Percentiles rank a stretch among this genome's conserved stretches.
Conservation (phyloP, 2,113 vertebrate species). For the Nanorana parkeri region DNA sequence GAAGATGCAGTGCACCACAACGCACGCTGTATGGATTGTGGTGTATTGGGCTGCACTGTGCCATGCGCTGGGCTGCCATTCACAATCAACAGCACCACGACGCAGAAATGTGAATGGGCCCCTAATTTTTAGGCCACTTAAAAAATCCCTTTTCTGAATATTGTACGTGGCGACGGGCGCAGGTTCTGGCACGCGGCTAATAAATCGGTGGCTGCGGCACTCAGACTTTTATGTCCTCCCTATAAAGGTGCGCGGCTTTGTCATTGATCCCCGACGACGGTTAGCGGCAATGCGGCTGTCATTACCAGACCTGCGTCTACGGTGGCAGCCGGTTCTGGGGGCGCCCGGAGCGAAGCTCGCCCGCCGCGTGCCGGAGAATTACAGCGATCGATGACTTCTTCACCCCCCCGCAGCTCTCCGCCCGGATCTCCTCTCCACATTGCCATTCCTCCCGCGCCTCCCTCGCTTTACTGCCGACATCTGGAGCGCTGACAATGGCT, state of each 20-base stretch:
- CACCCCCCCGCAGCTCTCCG: conserved; percentile 3
- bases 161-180: no score
- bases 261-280: background rate
- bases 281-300: background rate
- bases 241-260: conserved; percentile 1
- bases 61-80: no score
- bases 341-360: no score
- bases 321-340: background rate
- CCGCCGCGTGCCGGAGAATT: background rate
- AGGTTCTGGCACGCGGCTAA: no score
- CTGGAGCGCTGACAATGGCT: conserved; percentile 44
- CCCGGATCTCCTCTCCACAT: background rate
- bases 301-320: background rate
- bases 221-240: conserved; percentile 6
- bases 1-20: no score
- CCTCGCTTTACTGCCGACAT: conserved; percentile 50
- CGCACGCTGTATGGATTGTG: no score
- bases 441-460: background rate
- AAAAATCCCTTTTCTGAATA: no score
- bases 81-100: no score
- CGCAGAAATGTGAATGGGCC: no score
- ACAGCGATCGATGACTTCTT: conserved; percentile 8
- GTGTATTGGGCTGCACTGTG: no score
- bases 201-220: conserved; percentile 1
- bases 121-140: no score